phyloP scores from a whole-genome alignment of 2,888 invertebrate species.

The Gibbula magus region DNA sequence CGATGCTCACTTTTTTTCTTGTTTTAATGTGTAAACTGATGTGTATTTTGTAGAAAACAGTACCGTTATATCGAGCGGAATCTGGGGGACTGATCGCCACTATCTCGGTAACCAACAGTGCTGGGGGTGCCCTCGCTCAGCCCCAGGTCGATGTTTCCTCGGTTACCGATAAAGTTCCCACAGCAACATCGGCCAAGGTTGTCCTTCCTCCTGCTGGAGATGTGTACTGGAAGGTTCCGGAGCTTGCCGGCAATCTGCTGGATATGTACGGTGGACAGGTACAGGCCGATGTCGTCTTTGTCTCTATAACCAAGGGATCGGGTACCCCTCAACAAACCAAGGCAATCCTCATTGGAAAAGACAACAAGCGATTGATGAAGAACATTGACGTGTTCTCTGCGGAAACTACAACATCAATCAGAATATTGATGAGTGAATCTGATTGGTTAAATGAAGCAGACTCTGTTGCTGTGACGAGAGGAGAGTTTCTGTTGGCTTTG shows the following conservation, averaged over 20 bases:
- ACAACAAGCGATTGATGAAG: background rate
- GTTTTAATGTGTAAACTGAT: no score
- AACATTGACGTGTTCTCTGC: background rate
- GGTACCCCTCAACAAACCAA: background rate
- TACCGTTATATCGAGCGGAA: background rate
- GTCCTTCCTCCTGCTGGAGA: background rate
- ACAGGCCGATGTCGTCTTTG: slow-evolving; percentile 17
- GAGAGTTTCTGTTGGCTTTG: slow-evolving; percentile 87
- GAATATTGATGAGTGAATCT: slow-evolving; percentile 2
- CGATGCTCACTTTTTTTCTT: no score
- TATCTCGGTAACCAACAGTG: background rate
- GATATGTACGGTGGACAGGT: slow-evolving; percentile 43
- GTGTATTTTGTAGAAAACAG: background rate
- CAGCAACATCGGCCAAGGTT: background rate
- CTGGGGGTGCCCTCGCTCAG: background rate
- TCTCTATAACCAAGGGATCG: background rate
- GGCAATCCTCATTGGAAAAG: slow-evolving; percentile 32
- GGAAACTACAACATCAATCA: background rate
- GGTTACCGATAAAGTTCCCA: background rate
- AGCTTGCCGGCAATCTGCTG: slow-evolving; percentile 41
- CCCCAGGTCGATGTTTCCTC: background rate
- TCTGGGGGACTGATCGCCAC: background rate
- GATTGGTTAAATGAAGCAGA: slow-evolving; percentile 40
- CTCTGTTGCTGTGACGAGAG: slow-evolving; percentile 75
- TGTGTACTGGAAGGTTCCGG: slow-evolving; percentile 29